Conservation (phyloP, 2,888 invertebrate genomes). For the Nomada goodeniana region DNA sequence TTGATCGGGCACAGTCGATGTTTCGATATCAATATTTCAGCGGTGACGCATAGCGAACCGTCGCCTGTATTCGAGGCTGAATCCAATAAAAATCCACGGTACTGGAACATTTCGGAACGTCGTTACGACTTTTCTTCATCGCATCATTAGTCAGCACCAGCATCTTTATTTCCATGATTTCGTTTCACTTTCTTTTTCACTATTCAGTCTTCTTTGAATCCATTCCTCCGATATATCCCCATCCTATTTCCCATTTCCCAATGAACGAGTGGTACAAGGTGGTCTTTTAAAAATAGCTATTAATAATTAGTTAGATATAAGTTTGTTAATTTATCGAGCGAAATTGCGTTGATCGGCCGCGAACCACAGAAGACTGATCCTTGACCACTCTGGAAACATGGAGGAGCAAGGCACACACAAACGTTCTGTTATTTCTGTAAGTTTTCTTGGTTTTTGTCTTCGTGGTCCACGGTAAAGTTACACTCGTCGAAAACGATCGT, state of each 20-base stretch:
- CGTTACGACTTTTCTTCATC: constrained; percentile 29
- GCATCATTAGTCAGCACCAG: constrained; percentile 3
- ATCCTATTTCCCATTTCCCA: constrained; percentile 3
- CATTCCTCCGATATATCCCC: constrained; percentile 13
- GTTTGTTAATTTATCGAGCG: constrained; percentile 22
- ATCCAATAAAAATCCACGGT: background rate
- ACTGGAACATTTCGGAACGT: constrained; percentile 7
- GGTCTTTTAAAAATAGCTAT: constrained; percentile 37
- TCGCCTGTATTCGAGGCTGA: background rate
- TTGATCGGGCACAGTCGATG: constrained; percentile 26
- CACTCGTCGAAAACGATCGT: background rate
- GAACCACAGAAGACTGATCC: constrained; percentile 51
- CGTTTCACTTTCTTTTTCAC: constrained; percentile 3
- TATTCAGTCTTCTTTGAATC: background rate
- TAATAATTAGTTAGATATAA: constrained; percentile 25
- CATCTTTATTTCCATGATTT: constrained; percentile 27
- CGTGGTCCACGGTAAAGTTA: constrained; percentile 41
- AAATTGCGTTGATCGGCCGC: constrained; percentile 18
- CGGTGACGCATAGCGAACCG: background rate
- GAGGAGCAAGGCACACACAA: constrained; percentile 69
- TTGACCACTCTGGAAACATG: constrained; percentile 62
- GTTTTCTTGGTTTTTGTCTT: constrained; percentile 29
- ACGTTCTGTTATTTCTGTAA: constrained; percentile 47
- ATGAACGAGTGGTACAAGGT: constrained; percentile 56
- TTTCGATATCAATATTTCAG: constrained; percentile 38